Conservation (phyloP, 2,113 vertebrate genomes). For the Phylloscopus whistleri region DNA sequence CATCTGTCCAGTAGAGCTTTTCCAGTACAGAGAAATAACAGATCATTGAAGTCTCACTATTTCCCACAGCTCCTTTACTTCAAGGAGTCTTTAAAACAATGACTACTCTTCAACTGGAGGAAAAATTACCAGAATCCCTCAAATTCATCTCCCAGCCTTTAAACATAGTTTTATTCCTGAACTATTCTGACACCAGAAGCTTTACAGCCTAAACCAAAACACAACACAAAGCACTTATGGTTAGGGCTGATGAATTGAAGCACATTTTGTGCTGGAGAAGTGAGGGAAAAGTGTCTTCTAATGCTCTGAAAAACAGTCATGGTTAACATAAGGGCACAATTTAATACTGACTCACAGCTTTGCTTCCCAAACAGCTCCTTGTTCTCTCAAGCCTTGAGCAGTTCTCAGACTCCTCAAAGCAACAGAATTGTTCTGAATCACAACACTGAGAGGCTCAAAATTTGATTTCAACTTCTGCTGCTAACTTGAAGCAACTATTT, state of each 20-base stretch:
- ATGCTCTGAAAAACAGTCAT: background rate
- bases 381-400: background rate
- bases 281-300: background rate
- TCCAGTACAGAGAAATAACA: background rate
- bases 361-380: background rate
- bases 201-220: background rate
- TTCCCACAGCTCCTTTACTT: background rate
- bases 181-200: background rate
- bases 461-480: background rate
- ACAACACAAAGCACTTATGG: background rate
- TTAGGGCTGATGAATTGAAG: background rate
- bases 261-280: background rate
- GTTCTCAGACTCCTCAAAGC: background rate
- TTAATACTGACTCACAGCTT: background rate
- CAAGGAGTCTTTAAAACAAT: background rate
- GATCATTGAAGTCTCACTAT: background rate
- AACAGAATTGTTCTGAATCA: background rate
- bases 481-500: background rate
- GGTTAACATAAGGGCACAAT: background rate
- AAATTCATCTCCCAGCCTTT: background rate
- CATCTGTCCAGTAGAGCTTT: background rate
- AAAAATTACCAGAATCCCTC: background rate
- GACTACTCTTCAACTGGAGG: background rate
- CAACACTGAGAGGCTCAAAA: background rate
- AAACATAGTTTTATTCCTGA: background rate